phyloP scores from a whole-genome alignment of 2,797 vertebrate species.

The Hapalemur alaotrensis region DNA sequence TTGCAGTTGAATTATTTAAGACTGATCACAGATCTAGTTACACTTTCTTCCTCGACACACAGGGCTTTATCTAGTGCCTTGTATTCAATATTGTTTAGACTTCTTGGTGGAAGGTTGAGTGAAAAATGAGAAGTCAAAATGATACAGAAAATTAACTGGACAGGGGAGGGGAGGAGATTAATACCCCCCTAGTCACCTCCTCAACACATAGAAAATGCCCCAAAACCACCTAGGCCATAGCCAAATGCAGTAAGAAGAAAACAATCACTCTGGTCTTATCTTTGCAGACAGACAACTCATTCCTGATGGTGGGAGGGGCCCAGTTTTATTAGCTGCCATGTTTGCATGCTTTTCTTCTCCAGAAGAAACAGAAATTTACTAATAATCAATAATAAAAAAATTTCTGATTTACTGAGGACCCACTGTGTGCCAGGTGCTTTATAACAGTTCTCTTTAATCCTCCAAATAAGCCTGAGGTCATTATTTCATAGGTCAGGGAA shows the following conservation, averaged over 20 bases:
- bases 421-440: not conserved
- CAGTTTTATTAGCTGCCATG: not conserved
- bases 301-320: not conserved
- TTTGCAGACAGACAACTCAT: not conserved
- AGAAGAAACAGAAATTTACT: not conserved
- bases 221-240: fast-evolving
- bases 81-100: not conserved
- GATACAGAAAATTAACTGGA: not conserved
- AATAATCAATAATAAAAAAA: not conserved
- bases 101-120: not conserved
- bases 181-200: not conserved
- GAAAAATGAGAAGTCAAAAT: conserved; percentile 28
- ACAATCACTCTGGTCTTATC: not conserved
- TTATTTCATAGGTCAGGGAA: not conserved
- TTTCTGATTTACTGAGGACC: not conserved
- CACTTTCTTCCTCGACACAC: conserved; percentile 56
- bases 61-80: not conserved
- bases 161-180: not conserved
- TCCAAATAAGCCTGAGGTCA: no score
- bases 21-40: conserved; percentile 72
- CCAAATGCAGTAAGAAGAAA: not conserved
- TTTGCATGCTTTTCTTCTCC: not conserved
- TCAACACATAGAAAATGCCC: no score
- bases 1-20: conserved; percentile 83
- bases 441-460: no score